Evolutionary conservation across 2,888 invertebrate species (phyloP).

Genomic region (Xestia rhomboidea): DNA sequence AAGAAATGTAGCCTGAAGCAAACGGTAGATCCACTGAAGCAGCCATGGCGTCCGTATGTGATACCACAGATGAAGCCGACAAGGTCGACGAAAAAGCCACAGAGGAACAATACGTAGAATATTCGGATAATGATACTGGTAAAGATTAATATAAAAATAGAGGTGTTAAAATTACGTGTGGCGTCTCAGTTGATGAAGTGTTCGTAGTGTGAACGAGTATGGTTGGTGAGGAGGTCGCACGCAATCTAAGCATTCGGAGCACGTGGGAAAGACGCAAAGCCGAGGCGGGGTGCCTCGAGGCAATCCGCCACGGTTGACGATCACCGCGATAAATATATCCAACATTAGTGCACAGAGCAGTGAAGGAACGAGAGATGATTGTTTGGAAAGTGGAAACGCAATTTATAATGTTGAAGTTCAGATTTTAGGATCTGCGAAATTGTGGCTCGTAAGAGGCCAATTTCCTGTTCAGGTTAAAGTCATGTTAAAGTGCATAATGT

Average conservation of each 20-base stretch:
- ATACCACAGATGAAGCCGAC: conserved; percentile 72
- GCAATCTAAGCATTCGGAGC: conserved; percentile 89
- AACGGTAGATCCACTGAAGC: conserved; percentile 89
- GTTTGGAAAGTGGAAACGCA: conserved; percentile 51
- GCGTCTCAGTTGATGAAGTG: conserved; percentile 72
- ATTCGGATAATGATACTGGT: conserved; percentile 69
- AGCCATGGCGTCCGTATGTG: conserved; percentile 81
- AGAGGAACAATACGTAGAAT: conserved; percentile 71
- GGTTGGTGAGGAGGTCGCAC: conserved; percentile 87
- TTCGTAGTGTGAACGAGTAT: conserved; percentile 77
- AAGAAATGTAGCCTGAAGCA: conserved; percentile 87
- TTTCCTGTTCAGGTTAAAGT: conserved; percentile 10
- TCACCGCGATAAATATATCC: conserved; percentile 88
- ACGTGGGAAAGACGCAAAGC: conserved; percentile 87
- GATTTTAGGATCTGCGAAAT: conserved; percentile 18
- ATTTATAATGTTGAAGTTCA: conserved; percentile 39
- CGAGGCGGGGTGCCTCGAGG: conserved; percentile 86
- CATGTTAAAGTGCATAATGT: not conserved
- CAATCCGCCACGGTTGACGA: conserved; percentile 88
- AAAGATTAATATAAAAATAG: conserved; percentile 58
- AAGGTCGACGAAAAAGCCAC: conserved; percentile 73
- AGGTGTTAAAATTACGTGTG: conserved; percentile 63
- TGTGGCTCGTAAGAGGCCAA: not conserved
- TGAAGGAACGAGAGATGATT: conserved; percentile 74
- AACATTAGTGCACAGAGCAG: conserved; percentile 87